Evolutionary conservation across 1,140 invertebrate genomes (phyloP).

Genomic region (Tyrophagus putrescentiae): DNA sequence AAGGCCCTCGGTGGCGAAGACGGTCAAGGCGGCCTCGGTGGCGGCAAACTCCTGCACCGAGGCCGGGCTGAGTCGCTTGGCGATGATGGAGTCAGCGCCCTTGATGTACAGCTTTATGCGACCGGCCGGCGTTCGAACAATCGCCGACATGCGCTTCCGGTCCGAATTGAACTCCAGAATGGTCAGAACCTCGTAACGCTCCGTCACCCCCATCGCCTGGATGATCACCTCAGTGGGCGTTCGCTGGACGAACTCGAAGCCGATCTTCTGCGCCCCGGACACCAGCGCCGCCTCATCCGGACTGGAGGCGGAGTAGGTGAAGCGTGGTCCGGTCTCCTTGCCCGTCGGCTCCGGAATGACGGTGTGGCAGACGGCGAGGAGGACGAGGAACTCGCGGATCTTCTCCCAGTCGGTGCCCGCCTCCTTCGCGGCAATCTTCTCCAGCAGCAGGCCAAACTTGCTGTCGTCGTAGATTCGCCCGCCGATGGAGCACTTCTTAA

Average conservation of each 20-base stretch:
- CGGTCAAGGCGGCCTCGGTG: conserved; percentile 66
- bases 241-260: conserved; percentile 75
- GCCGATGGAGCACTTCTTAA: conserved; percentile 72
- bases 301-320: conserved; percentile 96
- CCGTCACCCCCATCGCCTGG: conserved; percentile 43
- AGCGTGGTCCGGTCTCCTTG: too few species aligned
- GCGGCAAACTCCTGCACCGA: conserved; percentile 39
- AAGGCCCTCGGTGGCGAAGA: conserved; percentile 62
- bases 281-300: conserved; percentile 88
- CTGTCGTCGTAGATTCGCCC: conserved; percentile 48
- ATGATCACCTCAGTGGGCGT: conserved; percentile 66
- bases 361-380: conserved; percentile 91
- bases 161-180: conserved; percentile 90
- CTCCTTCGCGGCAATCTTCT: too few species aligned
- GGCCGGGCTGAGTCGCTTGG: conserved; percentile 47
- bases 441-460: too few species aligned
- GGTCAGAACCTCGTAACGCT: conserved; percentile 65
- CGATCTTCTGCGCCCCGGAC: conserved; percentile 66
- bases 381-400: conserved; percentile 49
- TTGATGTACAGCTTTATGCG: conserved; percentile 77
- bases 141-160: conserved; percentile 83
- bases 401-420: background rate
- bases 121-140: conserved; percentile 60
- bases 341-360: conserved; percentile 78
- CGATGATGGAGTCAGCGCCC: conserved; percentile 65